A percentile compares a stretch with the other conserved stretches of the same genome.
Conservation (phyloP, 2,113 vertebrate genomes). For the Rhabdomys dilectus region DNA sequence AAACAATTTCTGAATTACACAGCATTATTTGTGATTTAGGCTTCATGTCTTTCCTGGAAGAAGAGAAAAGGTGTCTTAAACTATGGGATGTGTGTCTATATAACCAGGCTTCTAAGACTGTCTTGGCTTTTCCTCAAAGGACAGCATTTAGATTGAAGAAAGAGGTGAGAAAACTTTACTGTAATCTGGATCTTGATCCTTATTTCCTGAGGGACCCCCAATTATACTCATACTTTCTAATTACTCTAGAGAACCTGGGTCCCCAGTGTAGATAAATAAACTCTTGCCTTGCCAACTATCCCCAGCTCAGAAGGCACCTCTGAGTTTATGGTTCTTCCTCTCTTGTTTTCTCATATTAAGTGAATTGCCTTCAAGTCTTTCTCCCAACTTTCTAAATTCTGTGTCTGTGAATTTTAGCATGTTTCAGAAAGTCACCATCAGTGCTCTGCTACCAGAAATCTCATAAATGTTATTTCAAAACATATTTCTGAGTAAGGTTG, state of each 20-base stretch:
- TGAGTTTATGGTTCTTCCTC: not conserved
- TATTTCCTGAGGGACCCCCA: not conserved
- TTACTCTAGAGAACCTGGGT: not conserved
- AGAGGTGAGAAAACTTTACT: not conserved
- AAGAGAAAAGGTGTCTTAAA: not conserved
- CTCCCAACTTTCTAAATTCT: not conserved
- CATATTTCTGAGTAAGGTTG: not conserved
- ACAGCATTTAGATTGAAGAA: not conserved
- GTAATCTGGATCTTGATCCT: not conserved
- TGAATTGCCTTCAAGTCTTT: not conserved
- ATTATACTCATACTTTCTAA: not conserved
- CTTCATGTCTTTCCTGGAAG: not conserved
- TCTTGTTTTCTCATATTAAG: not conserved
- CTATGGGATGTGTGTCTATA: not conserved
- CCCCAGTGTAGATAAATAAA: too few relatives aligned
- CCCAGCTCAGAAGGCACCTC: not conserved
- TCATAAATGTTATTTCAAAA: not conserved
- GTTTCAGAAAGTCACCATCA: not conserved
- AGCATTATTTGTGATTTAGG: not conserved
- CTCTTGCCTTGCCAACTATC: too few relatives aligned
- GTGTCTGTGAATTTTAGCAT: not conserved
- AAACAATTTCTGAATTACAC: not conserved
- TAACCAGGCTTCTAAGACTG: not conserved
- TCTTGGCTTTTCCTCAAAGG: not conserved
- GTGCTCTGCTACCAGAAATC: not conserved